Conservation (phyloP, 1,140 invertebrate species). For the Drosophila auraria region DNA sequence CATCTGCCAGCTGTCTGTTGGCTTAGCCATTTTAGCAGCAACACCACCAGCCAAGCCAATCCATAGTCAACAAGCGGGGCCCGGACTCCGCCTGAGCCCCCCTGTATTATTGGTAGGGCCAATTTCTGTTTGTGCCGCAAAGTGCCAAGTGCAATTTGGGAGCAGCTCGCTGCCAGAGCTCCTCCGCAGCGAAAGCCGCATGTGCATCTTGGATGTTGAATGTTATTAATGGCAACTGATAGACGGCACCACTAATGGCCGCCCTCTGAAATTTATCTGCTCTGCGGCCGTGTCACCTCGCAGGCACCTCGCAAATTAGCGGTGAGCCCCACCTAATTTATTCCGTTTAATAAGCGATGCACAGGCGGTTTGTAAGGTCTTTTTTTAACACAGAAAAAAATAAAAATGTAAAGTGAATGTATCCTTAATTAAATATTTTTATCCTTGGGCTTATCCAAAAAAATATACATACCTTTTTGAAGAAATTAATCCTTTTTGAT, state of each 20-base stretch:
- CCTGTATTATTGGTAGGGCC: conserved; percentile 35
- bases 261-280: conserved; percentile 54
- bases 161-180: conserved; percentile 10
- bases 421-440: not conserved
- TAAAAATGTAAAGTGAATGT: not conserved
- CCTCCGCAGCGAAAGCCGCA: conserved; percentile 21
- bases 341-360: conserved; percentile 42
- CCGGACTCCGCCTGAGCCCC: conserved; percentile 4
- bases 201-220: conserved; percentile 62
- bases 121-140: conserved; percentile 63
- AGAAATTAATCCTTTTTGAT: no score
- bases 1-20: conserved; percentile 52
- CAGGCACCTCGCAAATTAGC: conserved; percentile 47
- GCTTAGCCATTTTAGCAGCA: conserved; percentile 52
- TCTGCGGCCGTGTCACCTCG: conserved; percentile 34
- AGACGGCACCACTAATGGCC: conserved; percentile 44
- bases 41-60: conserved; percentile 37
- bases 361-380: not conserved
- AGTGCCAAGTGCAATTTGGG: conserved; percentile 61
- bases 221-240: conserved; percentile 76
- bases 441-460: no score
- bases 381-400: no score
- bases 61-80: conserved; percentile 35
- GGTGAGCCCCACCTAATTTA: conserved; percentile 43
- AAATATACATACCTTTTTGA: no score